phyloP scores from a whole-genome alignment of 1,140 invertebrate genomes.

The Hormaphis cornu region DNA sequence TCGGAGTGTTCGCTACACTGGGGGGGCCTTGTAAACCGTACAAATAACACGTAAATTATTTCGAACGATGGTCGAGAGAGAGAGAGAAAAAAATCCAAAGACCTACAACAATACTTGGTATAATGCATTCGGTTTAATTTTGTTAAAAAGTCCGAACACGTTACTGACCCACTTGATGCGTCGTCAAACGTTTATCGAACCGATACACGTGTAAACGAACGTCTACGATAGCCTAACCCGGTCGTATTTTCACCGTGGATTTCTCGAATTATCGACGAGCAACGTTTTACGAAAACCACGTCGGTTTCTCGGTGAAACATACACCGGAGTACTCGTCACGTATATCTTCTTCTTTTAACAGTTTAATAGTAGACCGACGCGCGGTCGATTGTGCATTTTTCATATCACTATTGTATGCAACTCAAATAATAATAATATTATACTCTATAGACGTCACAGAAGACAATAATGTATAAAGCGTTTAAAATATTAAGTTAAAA shows the following conservation, averaged over 20 bases:
- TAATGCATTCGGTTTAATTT: neutral
- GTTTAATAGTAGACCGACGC: no score
- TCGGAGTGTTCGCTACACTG: no score
- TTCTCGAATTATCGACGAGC: neutral
- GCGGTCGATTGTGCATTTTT: no score
- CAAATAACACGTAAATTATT: no score
- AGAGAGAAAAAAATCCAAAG: neutral
- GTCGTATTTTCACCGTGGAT: neutral
- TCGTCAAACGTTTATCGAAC: neutral
- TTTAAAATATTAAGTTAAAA: no score
- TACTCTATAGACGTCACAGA: no score
- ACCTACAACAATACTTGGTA: neutral
- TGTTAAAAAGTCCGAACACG: neutral
- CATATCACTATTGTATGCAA: no score
- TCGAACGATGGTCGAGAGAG: no score
- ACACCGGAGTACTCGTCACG: slow-evolving; percentile 3
- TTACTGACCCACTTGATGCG: slow-evolving; percentile 6
- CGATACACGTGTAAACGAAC: neutral
- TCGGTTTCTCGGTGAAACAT: neutral
- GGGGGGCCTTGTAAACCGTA: no score
- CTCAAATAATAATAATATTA: no score
- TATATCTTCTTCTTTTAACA: neutral
- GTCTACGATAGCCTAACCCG: neutral
- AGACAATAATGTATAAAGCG: no score
- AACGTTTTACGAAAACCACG: neutral